Conservation (phyloP, 1,140 invertebrate species). For the Belonocnema kinseyi region DNA sequence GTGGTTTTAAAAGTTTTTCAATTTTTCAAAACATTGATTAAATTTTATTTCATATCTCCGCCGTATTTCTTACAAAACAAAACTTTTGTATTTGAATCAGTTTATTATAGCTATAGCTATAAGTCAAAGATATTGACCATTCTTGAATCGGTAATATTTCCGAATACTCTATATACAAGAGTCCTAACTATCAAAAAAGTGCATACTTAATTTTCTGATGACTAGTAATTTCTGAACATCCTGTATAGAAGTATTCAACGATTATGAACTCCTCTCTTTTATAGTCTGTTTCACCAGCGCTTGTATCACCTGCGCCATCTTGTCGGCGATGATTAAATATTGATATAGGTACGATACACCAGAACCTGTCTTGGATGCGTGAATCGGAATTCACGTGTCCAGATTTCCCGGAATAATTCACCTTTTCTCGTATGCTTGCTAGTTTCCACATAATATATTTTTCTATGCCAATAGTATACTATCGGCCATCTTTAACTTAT, state of each 20-base stretch:
- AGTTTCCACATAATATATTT: neutral
- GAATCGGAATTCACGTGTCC: slow-evolving; percentile 3
- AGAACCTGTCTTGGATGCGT: neutral
- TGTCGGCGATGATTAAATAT: slow-evolving; percentile 67
- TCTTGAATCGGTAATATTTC: too few relatives aligned
- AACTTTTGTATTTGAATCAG: too few relatives aligned
- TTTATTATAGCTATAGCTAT: too few relatives aligned
- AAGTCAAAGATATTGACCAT: too few relatives aligned
- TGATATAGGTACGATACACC: slow-evolving; percentile 64
- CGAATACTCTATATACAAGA: too few relatives aligned
- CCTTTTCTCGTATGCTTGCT: neutral
- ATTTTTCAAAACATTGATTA: too few relatives aligned
- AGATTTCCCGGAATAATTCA: slow-evolving; percentile 6
- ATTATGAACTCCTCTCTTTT: slow-evolving; percentile 48
- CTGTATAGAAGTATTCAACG: slow-evolving; percentile 26
- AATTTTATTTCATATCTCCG: too few relatives aligned
- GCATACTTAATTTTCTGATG: neutral
- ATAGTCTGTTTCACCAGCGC: slow-evolving; percentile 53
- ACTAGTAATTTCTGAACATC: slow-evolving; percentile 17
- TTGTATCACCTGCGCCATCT: slow-evolving; percentile 61
- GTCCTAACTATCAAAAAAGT: neutral
- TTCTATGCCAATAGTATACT: neutral
- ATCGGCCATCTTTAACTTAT: too few relatives aligned
- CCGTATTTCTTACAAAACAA: too few relatives aligned
- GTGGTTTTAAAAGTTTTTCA: too few relatives aligned